These are phyloP conservation scores for Calyptommatus sinebrachiatus DNA, from an alignment of 2,113 vertebrate genomes.

Conservation along the genomic window DNA sequence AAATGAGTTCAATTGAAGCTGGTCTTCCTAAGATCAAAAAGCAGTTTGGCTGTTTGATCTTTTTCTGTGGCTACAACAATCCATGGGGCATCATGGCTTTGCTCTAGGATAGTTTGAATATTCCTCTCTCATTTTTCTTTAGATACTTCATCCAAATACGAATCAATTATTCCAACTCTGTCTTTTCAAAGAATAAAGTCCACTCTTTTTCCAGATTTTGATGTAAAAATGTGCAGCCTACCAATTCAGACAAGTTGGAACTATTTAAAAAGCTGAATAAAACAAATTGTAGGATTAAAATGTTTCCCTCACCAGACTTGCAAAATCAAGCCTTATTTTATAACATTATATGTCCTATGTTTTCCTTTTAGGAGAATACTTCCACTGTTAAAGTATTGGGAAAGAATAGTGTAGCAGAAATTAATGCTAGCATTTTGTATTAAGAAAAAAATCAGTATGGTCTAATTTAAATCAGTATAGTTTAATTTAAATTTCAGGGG, in stretches of 20 bases:
- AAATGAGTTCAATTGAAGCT: neutral
- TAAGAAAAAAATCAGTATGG: neutral
- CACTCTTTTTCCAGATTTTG: neutral
- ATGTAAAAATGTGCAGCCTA: neutral
- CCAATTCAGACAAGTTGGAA: neutral
- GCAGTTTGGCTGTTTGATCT: neutral
- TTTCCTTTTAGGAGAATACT: too few species aligned
- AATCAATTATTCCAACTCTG: neutral
- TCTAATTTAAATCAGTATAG: neutral
- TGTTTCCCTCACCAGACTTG: neutral
- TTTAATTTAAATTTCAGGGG: neutral
- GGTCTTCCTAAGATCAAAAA: slow-evolving; percentile 4
- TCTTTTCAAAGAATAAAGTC: neutral
- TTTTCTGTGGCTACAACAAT: neutral
- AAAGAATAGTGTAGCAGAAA: neutral
- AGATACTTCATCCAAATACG: neutral
- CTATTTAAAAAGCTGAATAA: neutral
- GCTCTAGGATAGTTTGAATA: neutral
- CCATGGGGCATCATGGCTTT: neutral
- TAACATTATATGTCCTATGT: too few species aligned
- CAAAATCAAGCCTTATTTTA: neutral
- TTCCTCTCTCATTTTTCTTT: neutral
- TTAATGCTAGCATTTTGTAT: neutral
- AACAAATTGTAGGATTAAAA: neutral
- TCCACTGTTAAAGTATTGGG: too few species aligned